Conservation (phyloP, 2,113 vertebrate species). For the Melanerpes aurifrons region DNA sequence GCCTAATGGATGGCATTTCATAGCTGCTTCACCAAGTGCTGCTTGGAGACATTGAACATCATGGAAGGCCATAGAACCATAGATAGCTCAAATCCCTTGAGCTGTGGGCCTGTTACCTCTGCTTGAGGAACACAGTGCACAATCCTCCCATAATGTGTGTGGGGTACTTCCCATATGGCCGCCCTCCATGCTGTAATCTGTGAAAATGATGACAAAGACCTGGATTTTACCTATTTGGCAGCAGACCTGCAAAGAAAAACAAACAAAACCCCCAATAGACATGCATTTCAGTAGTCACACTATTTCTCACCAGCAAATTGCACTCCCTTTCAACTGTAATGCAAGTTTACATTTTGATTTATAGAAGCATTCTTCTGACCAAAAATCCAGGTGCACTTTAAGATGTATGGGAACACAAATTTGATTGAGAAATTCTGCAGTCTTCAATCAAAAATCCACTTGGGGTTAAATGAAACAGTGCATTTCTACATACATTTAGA, state of each 20-base stretch:
- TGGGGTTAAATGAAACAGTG: neutral
- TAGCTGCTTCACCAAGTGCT: neutral
- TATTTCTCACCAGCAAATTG: neutral
- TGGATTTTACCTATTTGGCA: neutral
- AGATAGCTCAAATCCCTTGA: neutral
- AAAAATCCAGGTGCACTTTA: neutral
- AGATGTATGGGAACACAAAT: neutral
- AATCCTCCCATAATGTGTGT: accelerated
- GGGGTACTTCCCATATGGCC: neutral
- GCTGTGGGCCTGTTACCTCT: neutral
- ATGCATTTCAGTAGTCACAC: neutral
- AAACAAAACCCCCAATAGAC: neutral
- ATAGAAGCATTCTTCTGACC: neutral
- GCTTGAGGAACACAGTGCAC: neutral
- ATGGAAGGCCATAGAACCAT: accelerated
- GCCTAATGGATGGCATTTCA: neutral
- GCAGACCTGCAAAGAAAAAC: neutral
- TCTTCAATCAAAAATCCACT: neutral
- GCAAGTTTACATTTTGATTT: neutral
- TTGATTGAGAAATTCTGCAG: neutral
- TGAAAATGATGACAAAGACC: neutral
- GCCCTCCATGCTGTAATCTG: accelerated
- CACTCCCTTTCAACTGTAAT: neutral
- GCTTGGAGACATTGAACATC: neutral
- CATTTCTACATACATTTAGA: neutral